Evolutionary conservation across 2,113 vertebrate genomes (phyloP), one percentile per base, ranked within the genome.

Genomic region (Vicugna pacos): DNA sequence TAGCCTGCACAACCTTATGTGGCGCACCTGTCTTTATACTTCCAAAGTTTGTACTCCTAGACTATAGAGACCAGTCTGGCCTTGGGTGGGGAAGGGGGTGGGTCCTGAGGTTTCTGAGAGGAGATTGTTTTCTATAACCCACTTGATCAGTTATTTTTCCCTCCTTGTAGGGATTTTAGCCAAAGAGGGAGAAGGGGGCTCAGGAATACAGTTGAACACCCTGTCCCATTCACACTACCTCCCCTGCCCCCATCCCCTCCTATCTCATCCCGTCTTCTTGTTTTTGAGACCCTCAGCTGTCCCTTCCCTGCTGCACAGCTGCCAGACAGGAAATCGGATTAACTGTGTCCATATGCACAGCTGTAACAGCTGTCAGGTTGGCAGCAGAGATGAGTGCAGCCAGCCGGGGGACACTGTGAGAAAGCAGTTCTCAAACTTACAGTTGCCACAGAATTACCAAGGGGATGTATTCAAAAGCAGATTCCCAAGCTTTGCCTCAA

Each of bases 301-400:
- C 97, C 85, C 77, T 93, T 92, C 32, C 67, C 77, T 54, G 65
- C 77, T 52, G 16, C 79, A 93, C 95, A 97, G 97, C 97, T 98
- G 98, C 94, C 94, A 97, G 93, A 92, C 86, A 96, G 98, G 97
- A 98, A 98, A 95, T 97, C 96, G 89, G 94, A 97, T 96, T 93
- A 94, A 85, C 93, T 20, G 89, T 96, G 95, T 97, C 94, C 95
- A 80, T n/a, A 69, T 46, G 64, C 92, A 96, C 98, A 97, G 93
- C 97, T 98, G 98, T 94, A 97, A 92, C 95, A 97, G 95, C 98
- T 96, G 97, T 83, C 95, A 56, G 94, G 52, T 50, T 83, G 48
- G 75, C 80, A 67, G 83, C 73, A 94, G 80, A 73, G 89, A 13
- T 48, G 50, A 56, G 69, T 82, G 35, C 38, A 32, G 70, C 58